Evolutionary conservation across 2,797 vertebrate species (phyloP).

Genomic region (Lepidocolaptes lacrymiger): DNA sequence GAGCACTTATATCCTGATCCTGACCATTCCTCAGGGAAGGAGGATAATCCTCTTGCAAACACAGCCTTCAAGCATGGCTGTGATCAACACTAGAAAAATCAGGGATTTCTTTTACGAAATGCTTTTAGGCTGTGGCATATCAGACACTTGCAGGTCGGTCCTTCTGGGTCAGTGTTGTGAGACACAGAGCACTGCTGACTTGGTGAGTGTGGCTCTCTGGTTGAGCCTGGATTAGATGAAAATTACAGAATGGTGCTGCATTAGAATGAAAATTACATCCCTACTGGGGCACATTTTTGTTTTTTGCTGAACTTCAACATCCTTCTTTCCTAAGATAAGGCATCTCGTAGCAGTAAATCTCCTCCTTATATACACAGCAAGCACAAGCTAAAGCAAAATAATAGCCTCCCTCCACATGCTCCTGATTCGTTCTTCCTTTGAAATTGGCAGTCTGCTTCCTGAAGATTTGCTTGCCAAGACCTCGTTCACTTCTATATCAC

Average conservation of each 20-base stretch:
- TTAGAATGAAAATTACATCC: conserved; percentile 25
- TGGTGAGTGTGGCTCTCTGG: not conserved
- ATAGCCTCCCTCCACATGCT: not conserved
- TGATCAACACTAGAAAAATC: not conserved
- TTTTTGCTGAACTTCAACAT: conserved; percentile 43
- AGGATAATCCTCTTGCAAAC: conserved; percentile 1
- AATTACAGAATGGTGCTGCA: not conserved
- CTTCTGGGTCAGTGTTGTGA: not conserved
- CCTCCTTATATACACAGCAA: not conserved
- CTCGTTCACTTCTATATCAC: not conserved
- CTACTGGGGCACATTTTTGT: not conserved
- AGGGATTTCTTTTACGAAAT: not conserved
- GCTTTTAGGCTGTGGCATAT: not conserved
- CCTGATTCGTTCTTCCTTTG: conserved; percentile 32
- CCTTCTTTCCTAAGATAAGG: conserved; percentile 6
- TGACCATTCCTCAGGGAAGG: not conserved
- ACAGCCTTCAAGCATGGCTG: not conserved
- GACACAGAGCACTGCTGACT: not conserved
- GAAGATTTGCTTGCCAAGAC: conserved; percentile 21
- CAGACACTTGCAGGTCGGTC: not conserved
- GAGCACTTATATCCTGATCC: not conserved
- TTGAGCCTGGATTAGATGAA: not conserved
- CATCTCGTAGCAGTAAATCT: conserved; percentile 2
- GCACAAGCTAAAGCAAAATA: conserved; percentile 43
- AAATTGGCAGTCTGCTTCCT: conserved; percentile 26